Conservation (phyloP, 2,888 invertebrate species). For the Lasioglossum lativentre region DNA sequence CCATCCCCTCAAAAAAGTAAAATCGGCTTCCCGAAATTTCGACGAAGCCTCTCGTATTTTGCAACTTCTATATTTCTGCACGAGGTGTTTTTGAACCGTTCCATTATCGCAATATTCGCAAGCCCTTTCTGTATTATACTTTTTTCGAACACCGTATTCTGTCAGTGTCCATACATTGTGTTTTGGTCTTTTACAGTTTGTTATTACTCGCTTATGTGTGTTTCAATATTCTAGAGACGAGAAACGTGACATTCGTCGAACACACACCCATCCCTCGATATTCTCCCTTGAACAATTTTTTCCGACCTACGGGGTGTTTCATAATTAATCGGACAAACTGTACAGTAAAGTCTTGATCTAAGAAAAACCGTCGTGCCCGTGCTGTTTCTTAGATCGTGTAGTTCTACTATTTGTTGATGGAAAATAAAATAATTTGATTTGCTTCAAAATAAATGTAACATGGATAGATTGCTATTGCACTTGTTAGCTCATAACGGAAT, state of each 20-base stretch:
- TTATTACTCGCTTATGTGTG: conserved; percentile 3
- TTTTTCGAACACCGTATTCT: neutral
- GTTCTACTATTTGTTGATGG: too few relatives aligned
- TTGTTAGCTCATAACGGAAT: too few relatives aligned
- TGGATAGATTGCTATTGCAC: too few relatives aligned
- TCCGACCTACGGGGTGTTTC: neutral
- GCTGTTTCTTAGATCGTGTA: too few relatives aligned
- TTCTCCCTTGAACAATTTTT: neutral
- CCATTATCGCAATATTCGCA: neutral
- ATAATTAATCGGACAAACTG: neutral
- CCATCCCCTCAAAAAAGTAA: conserved; percentile 10
- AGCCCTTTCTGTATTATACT: conserved; percentile 12
- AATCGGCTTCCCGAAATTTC: neutral
- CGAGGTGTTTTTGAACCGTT: neutral
- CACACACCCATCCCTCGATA: neutral
- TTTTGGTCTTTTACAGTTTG: conserved; percentile 1
- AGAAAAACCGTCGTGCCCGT: too few relatives aligned
- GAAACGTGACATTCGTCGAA: neutral
- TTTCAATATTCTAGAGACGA: neutral
- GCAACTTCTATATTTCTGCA: neutral
- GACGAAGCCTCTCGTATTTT: neutral
- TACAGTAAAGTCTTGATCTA: too few relatives aligned
- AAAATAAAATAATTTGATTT: too few relatives aligned
- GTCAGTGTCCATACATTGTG: neutral
- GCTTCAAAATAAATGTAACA: too few relatives aligned